Evolutionary conservation across 1,140 invertebrate genomes (phyloP), one percentile per base, ranked within the genome.

Genomic region (Bombus picipes): DNA sequence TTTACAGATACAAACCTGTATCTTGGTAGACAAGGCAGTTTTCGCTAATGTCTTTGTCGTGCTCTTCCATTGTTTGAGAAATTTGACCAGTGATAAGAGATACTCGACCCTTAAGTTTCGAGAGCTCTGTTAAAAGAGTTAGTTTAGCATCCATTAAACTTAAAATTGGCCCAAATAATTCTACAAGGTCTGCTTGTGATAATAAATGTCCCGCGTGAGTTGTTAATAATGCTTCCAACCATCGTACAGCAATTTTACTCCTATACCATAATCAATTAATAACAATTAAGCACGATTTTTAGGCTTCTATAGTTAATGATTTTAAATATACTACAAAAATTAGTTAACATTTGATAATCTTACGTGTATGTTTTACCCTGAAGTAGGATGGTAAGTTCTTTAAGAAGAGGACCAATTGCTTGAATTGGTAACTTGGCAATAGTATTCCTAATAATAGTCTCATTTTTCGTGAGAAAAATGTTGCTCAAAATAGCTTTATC

Each of bases 141-240:
- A 96, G 92, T 84, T 97, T 95, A 37, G 95, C 95, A 87, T 97
- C 96, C 37, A 97, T 96, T n/a, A 96, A 95, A 73, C 95, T 96
- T 70, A 97, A 93, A 72, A 96, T 95, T 10, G 96, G 95, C 57
- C 95, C 94, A 62, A 97, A 93, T 39, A 96, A 82, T n/a, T 96
- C 96, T 5, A 93, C 92, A 43, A 96, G 90, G 68, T 96, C 94
- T 22, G 96, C 95, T 93, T 96, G 96, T 1, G 96, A 95, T 76
- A 97, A 95, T 32, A 97, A 89, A 76, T 97, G 95, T 79, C 96
- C 96, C 1, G 96, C 95, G 91, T 97, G 97, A 25, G 95, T 95
- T 79, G 95, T 93, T n/a, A 97, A 90, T 53, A 97, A 90, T 75
- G 94, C 88, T 90, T 96, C 95, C 43, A 97, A 87, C 97, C 97